Evolutionary conservation across 2,888 invertebrate genomes (phyloP), one percentile per base, ranked within the genome.

Genomic region (Ophion obscuratus): DNA sequence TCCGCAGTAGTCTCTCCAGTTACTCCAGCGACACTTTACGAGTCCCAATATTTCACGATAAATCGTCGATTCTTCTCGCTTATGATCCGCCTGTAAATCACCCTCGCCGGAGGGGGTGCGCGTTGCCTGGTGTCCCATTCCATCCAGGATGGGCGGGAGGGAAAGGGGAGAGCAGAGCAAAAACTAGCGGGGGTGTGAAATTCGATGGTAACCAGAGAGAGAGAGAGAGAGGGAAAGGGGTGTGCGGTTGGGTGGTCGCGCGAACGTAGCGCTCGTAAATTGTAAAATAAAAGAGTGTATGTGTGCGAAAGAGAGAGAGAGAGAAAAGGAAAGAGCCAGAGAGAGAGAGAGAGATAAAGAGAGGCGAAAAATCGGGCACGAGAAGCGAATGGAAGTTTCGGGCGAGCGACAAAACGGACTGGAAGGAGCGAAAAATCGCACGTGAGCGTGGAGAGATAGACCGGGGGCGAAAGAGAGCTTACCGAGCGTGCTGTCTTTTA

Each of bases 1-100:
- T 83, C 74, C 68, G 84, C 47, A 84, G 85, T 74, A 77, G 88
- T 86, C 77, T 86, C 84, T 74, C 81, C 77, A 76, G 81, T 81
- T 83, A 61, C 73, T 73, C 62, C 24, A 73, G 61, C 36, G 76
- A 66, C 89, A 88, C 88, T 90, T 90, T 89, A 89, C 89, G 89
- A 89, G 88, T 89, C 87, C 86, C 89, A 90, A 90, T 92, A 91
- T 91, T 90, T 90, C 89, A 89, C 90, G 90, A 91, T 91, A 90
- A 92, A 92, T 92, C 90, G 90, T 89, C 90, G 90, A 92, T 92
- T 91, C 89, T 89, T 91, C 91, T 90, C 90, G 90, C 90, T 91
- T 90, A 91, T 91, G 91, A 91, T 91, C 89, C 88, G 90, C 88
- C 87, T 88, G 90, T 91, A 91, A 91, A 91, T 91, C 91, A 91